phyloP scores from a whole-genome alignment of 2,113 vertebrate genomes.

The Anser cygnoides region DNA sequence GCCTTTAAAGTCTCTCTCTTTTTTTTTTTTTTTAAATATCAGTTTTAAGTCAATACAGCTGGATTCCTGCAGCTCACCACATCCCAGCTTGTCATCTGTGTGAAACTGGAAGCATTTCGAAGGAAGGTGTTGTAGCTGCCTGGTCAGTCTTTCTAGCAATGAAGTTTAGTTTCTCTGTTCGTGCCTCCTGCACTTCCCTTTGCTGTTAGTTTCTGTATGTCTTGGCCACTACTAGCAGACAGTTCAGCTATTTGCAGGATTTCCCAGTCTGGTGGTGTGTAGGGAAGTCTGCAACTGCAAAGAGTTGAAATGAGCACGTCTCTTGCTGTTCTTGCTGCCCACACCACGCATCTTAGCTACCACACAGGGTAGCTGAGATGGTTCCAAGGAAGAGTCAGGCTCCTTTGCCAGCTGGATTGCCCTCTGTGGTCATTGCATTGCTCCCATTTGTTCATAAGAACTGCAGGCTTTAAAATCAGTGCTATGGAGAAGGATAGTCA shows the following conservation, averaged over 20 bases:
- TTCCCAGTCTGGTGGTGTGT: neutral
- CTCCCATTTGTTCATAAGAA: neutral
- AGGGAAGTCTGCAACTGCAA: neutral
- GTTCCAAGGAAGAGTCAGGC: neutral
- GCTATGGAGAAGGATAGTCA: neutral
- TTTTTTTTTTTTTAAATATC: neutral
- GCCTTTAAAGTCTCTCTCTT: neutral
- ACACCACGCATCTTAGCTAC: neutral
- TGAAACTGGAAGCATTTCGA: slow-evolving; percentile 30
- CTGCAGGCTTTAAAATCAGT: neutral
- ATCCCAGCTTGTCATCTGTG: neutral
- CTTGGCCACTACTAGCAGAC: neutral
- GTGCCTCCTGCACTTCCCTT: neutral
- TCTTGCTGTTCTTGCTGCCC: neutral
- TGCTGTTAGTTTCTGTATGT: slow-evolving; percentile 29
- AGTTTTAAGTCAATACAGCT: neutral
- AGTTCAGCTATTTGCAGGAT: slow-evolving; percentile 11
- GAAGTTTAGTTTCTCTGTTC: slow-evolving; percentile 5
- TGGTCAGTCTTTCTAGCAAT: slow-evolving; percentile 54
- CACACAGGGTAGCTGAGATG: neutral
- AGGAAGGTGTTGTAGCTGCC: neutral
- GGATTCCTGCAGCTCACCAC: neutral
- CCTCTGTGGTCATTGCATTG: neutral
- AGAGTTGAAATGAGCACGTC: neutral
- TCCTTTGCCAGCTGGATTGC: neutral